Evolutionary conservation across 2,113 vertebrate species (phyloP).

Genomic region (Lepus americanus): DNA sequence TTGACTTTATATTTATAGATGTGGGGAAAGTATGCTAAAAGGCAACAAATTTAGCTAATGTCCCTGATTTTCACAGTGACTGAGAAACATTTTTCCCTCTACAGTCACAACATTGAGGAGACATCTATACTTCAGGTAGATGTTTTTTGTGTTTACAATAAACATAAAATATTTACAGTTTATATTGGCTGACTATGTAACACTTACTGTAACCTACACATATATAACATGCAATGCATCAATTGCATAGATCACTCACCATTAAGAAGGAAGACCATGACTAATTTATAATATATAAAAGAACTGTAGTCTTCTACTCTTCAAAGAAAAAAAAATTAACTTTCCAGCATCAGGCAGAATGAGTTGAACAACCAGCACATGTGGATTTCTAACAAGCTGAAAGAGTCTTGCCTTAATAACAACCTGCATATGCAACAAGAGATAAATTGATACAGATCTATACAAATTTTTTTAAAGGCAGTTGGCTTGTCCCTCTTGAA

Average conservation of each 20-base stretch:
- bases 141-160: conserved; percentile 1
- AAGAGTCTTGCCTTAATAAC: conserved; percentile 25
- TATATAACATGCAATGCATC: neutral
- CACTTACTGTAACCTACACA: neutral
- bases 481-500: neutral
- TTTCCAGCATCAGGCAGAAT: neutral
- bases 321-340: conserved; percentile 6
- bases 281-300: conserved; percentile 27
- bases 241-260: neutral
- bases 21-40: neutral
- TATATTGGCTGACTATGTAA: neutral
- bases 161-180: conserved; percentile 46
- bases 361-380: neutral
- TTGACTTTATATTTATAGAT: neutral
- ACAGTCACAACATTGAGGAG: neutral
- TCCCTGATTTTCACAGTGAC: neutral
- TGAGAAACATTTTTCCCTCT: neutral
- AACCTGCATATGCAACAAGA: conserved; percentile 28
- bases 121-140: neutral
- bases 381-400: conserved; percentile 13
- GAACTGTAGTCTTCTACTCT: neutral
- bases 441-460: conserved; percentile 18
- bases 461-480: conserved; percentile 67
- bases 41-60: neutral
- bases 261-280: conserved; percentile 4